phyloP scores from a whole-genome alignment of 2,113 vertebrate genomes.

The Cochlearius cochlearius region DNA sequence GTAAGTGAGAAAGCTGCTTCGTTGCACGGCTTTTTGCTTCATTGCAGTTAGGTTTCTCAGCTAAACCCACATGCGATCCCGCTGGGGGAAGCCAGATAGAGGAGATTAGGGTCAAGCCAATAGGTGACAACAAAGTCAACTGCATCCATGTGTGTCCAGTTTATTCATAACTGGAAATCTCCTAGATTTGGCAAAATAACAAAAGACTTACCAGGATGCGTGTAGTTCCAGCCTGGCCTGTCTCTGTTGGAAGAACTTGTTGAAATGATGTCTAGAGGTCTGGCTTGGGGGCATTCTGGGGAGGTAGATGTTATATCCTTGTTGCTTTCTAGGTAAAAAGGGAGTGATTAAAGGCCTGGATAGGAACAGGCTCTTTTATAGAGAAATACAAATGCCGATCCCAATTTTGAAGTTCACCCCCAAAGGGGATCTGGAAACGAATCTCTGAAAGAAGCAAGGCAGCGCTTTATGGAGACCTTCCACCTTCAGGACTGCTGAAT shows the following conservation, averaged over 20 bases:
- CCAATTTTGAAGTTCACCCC: not conserved
- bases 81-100: not conserved
- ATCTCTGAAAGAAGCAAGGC: not conserved
- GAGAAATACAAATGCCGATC: not conserved
- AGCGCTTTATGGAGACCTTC: not conserved
- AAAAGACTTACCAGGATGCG: not conserved
- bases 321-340: conserved; percentile 8
- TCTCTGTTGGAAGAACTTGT: not conserved
- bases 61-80: not conserved
- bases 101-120: not conserved
- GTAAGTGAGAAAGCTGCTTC: not conserved
- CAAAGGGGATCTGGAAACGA: not conserved
- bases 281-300: not conserved
- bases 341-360: not conserved
- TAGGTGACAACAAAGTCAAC: not conserved
- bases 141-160: not conserved
- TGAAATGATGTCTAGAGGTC: not conserved
- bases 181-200: not conserved
- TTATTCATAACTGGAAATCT: not conserved
- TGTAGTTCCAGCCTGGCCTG: not conserved
- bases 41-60: not conserved
- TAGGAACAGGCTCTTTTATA: not conserved
- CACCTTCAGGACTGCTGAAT: not conserved
- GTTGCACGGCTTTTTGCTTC: not conserved
- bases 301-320: not conserved